Conservation (phyloP, 2,113 vertebrate genomes). For the Neodontobutis hainanensis region DNA sequence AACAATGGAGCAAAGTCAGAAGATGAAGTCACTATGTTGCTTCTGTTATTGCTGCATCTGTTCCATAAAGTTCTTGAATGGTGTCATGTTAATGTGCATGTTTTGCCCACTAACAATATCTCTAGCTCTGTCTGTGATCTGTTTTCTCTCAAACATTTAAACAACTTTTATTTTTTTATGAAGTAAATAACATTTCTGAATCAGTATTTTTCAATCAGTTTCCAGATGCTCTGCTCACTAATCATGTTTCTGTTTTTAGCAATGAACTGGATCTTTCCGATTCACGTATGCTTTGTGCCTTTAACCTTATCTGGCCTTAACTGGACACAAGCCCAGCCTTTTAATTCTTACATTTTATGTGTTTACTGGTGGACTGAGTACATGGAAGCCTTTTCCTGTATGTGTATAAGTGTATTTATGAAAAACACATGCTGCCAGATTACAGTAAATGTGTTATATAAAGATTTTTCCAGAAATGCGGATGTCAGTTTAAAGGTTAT, state of each 20-base stretch:
- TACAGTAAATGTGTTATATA: too few species aligned
- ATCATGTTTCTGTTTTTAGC: conserved; percentile 1
- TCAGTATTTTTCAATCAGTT: background rate
- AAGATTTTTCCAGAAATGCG: too few species aligned
- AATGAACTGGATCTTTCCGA: background rate
- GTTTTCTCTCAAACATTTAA: conserved; percentile 5
- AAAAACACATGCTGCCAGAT: too few species aligned
- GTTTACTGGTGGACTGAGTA: background rate
- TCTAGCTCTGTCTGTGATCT: conserved; percentile 5
- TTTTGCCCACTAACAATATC: conserved; percentile 1
- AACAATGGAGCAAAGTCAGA: background rate
- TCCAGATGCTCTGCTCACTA: conserved; percentile 3
- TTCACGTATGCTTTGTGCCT: background rate
- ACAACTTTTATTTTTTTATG: background rate
- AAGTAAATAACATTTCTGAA: conserved; percentile 6
- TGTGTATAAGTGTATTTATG: too few species aligned
- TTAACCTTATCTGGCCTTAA: background rate
- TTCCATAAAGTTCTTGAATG: conserved; percentile 2
- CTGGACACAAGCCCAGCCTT: background rate
- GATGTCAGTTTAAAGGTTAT: too few species aligned
- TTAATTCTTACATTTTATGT: background rate
- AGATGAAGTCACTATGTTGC: conserved; percentile 1
- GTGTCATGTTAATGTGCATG: conserved; percentile 7
- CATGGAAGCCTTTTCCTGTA: background rate
- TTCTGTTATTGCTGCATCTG: too few species aligned